Base-by-base conservation (phyloP, 2,113 vertebrate genomes). In the Gopherus flavomarginatus region DNA sequence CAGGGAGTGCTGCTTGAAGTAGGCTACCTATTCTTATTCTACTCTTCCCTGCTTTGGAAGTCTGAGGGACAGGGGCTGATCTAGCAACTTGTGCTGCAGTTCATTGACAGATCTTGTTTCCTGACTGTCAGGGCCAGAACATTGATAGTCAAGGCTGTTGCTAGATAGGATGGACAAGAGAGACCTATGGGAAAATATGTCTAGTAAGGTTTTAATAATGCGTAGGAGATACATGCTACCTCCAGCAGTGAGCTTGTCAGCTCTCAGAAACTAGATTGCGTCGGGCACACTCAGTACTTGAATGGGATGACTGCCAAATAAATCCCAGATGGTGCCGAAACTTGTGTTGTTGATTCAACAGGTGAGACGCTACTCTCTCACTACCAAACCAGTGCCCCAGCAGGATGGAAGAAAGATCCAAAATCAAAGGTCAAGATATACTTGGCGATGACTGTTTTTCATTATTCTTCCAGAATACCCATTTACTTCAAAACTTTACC, bases 401-500 rank as follows among this genome's bases (percentile, higher is more conserved):
- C 38, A 85, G 16, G 85, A 87, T 9, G 47, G 53, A 88, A 81
- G 24, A 35, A 65, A 65, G 59, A 35, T 65, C 59, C 17, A 38
- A 90, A 35, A 91, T 50, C 57, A 38, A 90, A 92, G 24, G n/a
- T 47, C 79, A 86, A 88, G 81, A 2, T 1, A 92, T 0, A 1
- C 29, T 81, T 1, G 35, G 50, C 29, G 27, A 50, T 0, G 77
- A 49, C 82, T 62, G 83, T 49, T 13, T 92, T 59, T 89, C 93
- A 44, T 97, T 88, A 57, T 83, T 95, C 53, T 90, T 92, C 79
- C 89, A 96, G 90, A 47, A 57, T 57, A 57, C 27, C 56, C 24
- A 27, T 27, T 57, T 95, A 89, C 94, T 86, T 84, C 87, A 96
- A 17, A 93, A 83, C 72, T 78, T 91, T 56, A 81, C 78, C 82